phyloP scores from a whole-genome alignment of 2,113 vertebrate genomes.

The Mobula hypostoma region DNA sequence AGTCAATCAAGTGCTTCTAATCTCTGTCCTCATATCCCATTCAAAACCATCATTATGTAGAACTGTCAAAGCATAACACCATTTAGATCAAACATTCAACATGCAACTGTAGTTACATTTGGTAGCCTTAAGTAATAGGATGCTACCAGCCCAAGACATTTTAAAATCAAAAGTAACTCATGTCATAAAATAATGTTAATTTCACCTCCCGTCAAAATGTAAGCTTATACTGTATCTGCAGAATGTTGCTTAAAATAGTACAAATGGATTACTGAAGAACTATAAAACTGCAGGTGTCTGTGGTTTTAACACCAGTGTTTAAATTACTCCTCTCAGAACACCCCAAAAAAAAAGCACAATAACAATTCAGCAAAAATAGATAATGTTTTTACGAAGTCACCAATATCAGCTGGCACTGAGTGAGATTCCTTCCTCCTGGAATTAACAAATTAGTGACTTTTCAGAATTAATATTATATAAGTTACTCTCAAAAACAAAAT shows the following conservation, averaged over 20 bases:
- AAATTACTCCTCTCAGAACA: neutral
- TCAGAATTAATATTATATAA: neutral
- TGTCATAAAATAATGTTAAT: neutral
- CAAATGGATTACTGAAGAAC: neutral
- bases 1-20: slow-evolving; percentile 14
- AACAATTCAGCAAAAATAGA: neutral
- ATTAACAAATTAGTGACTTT: neutral
- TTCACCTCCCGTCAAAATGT: neutral
- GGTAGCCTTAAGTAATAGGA: neutral
- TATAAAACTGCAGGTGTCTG: neutral
- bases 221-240: neutral
- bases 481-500: neutral
- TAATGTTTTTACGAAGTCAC: neutral
- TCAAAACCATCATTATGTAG: neutral
- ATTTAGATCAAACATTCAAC: slow-evolving; percentile 15
- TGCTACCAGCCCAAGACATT: neutral
- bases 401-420: neutral
- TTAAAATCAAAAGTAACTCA: neutral
- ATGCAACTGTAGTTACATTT: slow-evolving; percentile 3
- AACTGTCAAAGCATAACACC: slow-evolving; percentile 14
- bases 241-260: neutral
- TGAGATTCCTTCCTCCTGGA: neutral
- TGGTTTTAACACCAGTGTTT: neutral
- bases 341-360: neutral
- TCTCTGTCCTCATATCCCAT: neutral